A percentile compares a stretch with the other conserved stretches of the same genome.
Conservation (phyloP, 2,113 vertebrate genomes). For the Corythornis cristatus region DNA sequence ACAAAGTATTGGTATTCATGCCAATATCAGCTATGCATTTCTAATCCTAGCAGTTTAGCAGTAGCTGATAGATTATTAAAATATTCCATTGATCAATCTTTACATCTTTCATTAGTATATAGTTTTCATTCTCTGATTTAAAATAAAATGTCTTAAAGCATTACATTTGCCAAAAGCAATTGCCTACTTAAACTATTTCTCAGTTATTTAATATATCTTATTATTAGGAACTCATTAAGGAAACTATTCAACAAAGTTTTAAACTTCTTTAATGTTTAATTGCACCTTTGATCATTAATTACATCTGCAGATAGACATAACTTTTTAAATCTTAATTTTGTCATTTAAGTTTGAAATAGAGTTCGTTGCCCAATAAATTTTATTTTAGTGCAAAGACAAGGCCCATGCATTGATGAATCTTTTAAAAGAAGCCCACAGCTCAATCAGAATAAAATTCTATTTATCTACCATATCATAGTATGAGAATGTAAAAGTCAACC, state of each 20-base stretch:
- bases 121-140: not conserved
- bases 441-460: conserved; percentile 45
- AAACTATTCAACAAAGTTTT: conserved; percentile 38
- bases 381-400: not conserved
- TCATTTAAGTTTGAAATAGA: conserved; percentile 42
- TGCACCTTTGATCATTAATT: conserved; percentile 51
- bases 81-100: not conserved
- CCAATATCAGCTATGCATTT: not conserved
- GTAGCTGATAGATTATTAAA: not conserved
- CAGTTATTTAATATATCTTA: conserved; percentile 29
- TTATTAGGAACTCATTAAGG: conserved; percentile 52
- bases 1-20: not conserved
- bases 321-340: conserved; percentile 62
- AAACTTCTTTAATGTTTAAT: conserved; percentile 62
- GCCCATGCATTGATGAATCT: not conserved
- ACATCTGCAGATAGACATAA: conserved; percentile 13
- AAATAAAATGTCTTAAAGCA: not conserved
- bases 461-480: conserved; percentile 9
- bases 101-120: not conserved
- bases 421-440: conserved; percentile 27
- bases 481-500: not conserved
- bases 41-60: not conserved
- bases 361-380: conserved; percentile 2
- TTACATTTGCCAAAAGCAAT: conserved; percentile 14
- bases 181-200: conserved; percentile 19